Conservation (phyloP, 2,888 invertebrate genomes). For the Leptinotarsa juncta region DNA sequence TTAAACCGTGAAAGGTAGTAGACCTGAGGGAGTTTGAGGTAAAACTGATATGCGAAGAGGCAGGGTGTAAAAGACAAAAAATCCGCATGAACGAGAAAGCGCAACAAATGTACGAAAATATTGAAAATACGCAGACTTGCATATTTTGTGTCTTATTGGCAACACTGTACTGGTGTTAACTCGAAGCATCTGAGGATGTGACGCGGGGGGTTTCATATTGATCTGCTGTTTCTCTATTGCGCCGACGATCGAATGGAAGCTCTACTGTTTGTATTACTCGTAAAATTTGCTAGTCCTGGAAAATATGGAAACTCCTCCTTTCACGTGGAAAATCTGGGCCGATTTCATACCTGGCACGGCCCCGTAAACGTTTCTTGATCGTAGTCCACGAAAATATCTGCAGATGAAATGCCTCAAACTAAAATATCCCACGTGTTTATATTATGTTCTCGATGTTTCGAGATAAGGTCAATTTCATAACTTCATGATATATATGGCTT, state of each 20-base stretch:
- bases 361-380: conserved; percentile 20
- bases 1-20: no score
- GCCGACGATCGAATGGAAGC: conserved; percentile 43
- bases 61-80: no score
- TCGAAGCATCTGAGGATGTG: conserved; percentile 42
- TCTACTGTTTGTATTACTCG: conserved; percentile 45
- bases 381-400: conserved; percentile 1
- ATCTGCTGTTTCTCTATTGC: conserved; percentile 45
- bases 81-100: no score
- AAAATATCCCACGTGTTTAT: no score
- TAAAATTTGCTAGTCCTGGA: conserved; percentile 45
- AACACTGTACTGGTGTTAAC: conserved; percentile 34
- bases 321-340: conserved; percentile 40
- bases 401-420: conserved; percentile 1
- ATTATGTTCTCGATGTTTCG: no score
- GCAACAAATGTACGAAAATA: no score
- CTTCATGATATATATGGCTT: no score
- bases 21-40: no score
- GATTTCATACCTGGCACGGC: conserved; percentile 33
- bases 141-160: no score
- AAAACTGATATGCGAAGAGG: no score
- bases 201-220: conserved; percentile 45
- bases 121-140: no score
- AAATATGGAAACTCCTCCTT: conserved; percentile 43
- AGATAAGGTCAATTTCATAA: no score